A percentile compares a stretch with the other conserved stretches of the same genome.
Evolutionary conservation across 1,140 invertebrate genomes (phyloP).

Genomic region (Wiebesia pumilae): DNA sequence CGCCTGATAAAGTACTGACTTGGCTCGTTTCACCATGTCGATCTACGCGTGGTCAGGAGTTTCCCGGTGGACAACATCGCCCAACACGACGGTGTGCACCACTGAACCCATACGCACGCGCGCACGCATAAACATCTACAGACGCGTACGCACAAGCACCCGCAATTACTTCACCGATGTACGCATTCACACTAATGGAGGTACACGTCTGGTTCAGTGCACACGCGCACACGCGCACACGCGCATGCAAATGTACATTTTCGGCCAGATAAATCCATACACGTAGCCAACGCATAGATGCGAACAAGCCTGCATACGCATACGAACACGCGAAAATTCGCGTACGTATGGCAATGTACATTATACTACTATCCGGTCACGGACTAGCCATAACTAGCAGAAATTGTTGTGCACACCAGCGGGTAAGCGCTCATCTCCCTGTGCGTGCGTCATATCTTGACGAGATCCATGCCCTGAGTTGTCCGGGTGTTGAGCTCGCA

Average conservation of each 20-base stretch:
- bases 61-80: background rate
- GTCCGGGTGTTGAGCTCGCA: constrained; percentile 29
- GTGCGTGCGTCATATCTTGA: constrained; percentile 54
- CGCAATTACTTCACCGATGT: no score
- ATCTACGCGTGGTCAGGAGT: background rate
- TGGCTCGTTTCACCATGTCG: background rate
- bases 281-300: no score
- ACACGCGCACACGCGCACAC: background rate
- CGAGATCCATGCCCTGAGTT: background rate
- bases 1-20: constrained; percentile 59
- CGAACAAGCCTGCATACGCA: constrained; percentile 13
- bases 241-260: background rate
- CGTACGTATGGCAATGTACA: background rate
- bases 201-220: no score
- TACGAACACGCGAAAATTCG: background rate
- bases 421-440: constrained; percentile 44
- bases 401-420: constrained; percentile 53
- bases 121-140: no score
- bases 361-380: constrained; percentile 60
- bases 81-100: constrained; percentile 5
- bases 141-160: no score
- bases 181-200: background rate
- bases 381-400: constrained; percentile 59
- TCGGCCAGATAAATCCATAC: no score
- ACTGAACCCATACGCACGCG: background rate